Evolutionary conservation across 2,797 vertebrate genomes (phyloP).

Genomic region (Astyanax mexicanus): DNA sequence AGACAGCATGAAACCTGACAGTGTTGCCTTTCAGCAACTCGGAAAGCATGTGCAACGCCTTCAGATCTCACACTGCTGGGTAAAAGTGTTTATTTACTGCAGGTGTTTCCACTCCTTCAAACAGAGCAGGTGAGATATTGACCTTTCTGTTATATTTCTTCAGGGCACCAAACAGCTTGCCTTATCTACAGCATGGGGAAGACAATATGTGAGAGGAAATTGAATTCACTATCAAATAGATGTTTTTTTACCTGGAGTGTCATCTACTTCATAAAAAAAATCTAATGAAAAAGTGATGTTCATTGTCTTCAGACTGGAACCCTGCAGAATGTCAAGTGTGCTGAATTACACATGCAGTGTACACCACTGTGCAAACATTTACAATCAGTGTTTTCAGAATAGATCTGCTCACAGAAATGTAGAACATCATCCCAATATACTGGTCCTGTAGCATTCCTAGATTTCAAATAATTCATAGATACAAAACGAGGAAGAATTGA

Average conservation of each 20-base stretch:
- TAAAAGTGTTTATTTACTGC: constrained; percentile 16
- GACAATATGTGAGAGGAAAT: constrained; percentile 37
- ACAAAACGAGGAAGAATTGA: too few relatives aligned
- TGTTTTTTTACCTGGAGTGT: not conserved
- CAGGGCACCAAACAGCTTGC: not conserved
- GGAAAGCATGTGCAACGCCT: not conserved
- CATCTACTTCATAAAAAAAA: too few relatives aligned
- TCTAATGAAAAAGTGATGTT: not conserved
- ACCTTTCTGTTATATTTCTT: constrained; percentile 18
- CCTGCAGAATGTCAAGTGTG: not conserved
- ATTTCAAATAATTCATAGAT: too few relatives aligned
- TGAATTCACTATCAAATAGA: not conserved
- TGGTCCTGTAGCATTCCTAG: too few relatives aligned
- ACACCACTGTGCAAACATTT: too few relatives aligned
- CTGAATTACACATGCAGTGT: not conserved
- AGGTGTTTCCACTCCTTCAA: constrained; percentile 10
- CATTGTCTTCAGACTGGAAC: not conserved
- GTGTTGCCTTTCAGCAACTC: not conserved
- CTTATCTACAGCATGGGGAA: constrained; percentile 1
- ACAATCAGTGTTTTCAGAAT: too few relatives aligned
- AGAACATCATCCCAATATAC: too few relatives aligned
- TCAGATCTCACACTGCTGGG: not conserved
- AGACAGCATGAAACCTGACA: not conserved
- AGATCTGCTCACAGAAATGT: too few relatives aligned
- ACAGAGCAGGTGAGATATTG: constrained; percentile 23